These are phyloP conservation scores for Varanus salvator DNA, from an alignment of 2,113 vertebrate genomes.

Conservation along the genomic window DNA sequence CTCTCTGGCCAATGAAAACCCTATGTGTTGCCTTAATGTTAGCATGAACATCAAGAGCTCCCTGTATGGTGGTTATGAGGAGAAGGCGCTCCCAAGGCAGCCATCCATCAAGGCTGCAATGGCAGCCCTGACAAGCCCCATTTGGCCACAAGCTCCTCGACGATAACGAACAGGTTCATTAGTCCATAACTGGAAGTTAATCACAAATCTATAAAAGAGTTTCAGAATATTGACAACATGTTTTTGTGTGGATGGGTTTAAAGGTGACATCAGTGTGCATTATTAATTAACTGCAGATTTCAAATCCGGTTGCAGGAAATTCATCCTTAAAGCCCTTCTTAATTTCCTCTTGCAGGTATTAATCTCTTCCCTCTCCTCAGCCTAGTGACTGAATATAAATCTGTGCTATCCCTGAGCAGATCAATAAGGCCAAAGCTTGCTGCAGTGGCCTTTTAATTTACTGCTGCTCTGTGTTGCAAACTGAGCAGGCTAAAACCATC, in stretches of 20 bases:
- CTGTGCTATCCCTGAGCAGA: constrained; percentile 34
- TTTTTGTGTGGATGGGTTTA: constrained; percentile 33
- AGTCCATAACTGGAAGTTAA: constrained; percentile 79
- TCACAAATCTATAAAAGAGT: constrained; percentile 77
- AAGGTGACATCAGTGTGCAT: constrained; percentile 68
- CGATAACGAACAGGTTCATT: constrained; percentile 75
- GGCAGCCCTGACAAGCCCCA: constrained; percentile 60
- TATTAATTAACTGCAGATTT: constrained; percentile 72
- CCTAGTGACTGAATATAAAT: constrained; percentile 30
- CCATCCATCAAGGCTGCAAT: constrained; percentile 56
- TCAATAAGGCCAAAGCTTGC: constrained; percentile 42
- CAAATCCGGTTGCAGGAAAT: constrained; percentile 67
- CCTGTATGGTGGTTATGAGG: constrained; percentile 45
- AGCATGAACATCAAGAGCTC: constrained; percentile 37
- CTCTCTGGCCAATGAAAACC: constrained; percentile 62
- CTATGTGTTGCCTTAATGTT: constrained; percentile 55
- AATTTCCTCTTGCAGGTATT: constrained; percentile 63
- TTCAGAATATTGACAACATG: constrained; percentile 75
- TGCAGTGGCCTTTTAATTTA: constrained; percentile 28
- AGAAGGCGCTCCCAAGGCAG: constrained; percentile 51
- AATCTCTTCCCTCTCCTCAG: constrained; percentile 35
- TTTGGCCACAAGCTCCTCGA: constrained; percentile 67
- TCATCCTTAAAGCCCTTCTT: constrained; percentile 56
- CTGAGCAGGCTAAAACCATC: background rate
- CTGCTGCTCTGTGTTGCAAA: constrained; percentile 15